A percentile compares a stretch with the other conserved stretches of the same genome.
Evolutionary conservation across 2,888 invertebrate genomes (phyloP).

Genomic region (Mesorhabditis spiculigera): DNA sequence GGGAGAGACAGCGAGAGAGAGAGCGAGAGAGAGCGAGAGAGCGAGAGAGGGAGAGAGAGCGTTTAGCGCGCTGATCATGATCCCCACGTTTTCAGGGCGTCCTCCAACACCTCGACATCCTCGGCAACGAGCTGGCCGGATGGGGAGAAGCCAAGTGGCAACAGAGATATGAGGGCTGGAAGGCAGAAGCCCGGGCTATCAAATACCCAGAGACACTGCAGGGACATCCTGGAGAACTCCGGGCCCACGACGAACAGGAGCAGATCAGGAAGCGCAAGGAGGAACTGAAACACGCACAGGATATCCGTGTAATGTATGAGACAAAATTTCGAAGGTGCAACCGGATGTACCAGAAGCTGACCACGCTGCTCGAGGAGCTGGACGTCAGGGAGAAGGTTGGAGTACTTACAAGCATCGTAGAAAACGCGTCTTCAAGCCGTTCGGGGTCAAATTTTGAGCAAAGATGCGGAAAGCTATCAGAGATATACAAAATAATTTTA

Average conservation of each 20-base stretch:
- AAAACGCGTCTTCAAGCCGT: no score
- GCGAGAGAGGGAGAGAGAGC: no score
- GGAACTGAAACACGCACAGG: constrained; percentile 78
- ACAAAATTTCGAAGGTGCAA: constrained; percentile 73
- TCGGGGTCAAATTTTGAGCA: no score
- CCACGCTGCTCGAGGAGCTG: constrained; percentile 25
- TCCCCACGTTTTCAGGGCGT: no score
- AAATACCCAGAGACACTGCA: constrained; percentile 30
- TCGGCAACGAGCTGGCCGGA: constrained; percentile 74
- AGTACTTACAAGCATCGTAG: not conserved
- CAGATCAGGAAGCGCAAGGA: constrained; percentile 74
- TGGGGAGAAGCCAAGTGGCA: constrained; percentile 65
- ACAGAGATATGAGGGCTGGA: constrained; percentile 20
- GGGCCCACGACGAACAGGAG: constrained; percentile 37
- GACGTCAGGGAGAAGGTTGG: constrained; percentile 20
- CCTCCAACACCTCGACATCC: constrained; percentile 83
- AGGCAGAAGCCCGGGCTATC: constrained; percentile 26
- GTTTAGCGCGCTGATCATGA: no score
- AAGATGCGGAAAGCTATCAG: no score
- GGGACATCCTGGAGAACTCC: not conserved
- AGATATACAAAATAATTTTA: no score
- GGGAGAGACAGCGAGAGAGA: no score
- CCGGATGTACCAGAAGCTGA: constrained; percentile 37
- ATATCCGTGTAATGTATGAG: constrained; percentile 84
- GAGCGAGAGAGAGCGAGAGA: no score